Evolutionary conservation across 2,113 vertebrate genomes (phyloP).

Genomic region (Myotis brandtii): DNA sequence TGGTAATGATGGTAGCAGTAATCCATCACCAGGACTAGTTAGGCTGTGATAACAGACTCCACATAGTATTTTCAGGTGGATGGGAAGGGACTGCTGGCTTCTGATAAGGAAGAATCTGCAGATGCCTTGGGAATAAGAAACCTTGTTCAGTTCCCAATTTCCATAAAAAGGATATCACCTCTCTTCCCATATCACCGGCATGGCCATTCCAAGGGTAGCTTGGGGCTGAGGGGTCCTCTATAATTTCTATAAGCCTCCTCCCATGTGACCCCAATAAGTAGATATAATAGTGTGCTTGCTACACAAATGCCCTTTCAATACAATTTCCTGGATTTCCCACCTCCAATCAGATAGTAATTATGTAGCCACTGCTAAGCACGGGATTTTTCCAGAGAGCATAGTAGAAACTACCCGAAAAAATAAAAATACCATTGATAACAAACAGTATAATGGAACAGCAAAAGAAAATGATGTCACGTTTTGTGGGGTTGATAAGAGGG

Average conservation of each 20-base stretch:
- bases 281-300: background rate
- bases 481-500: background rate
- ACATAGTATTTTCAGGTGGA: background rate
- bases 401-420: slow-evolving; percentile 11
- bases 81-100: background rate
- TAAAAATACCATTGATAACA: background rate
- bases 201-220: background rate
- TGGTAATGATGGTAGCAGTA: background rate
- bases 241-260: background rate
- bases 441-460: background rate
- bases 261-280: background rate
- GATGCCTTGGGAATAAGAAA: slow-evolving; percentile 49
- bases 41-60: background rate
- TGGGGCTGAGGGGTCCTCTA: background rate
- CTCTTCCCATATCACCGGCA: background rate
- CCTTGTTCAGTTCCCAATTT: slow-evolving; percentile 3
- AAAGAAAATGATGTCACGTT: background rate
- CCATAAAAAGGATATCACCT: background rate
- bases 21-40: background rate
- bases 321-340: background rate
- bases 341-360: background rate
- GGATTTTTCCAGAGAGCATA: background rate
- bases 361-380: background rate
- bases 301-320: background rate
- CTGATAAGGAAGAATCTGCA: background rate